These are phyloP conservation scores for Halcyon senegalensis DNA, from an alignment of 2,113 vertebrate species.

Conservation along the genomic window DNA sequence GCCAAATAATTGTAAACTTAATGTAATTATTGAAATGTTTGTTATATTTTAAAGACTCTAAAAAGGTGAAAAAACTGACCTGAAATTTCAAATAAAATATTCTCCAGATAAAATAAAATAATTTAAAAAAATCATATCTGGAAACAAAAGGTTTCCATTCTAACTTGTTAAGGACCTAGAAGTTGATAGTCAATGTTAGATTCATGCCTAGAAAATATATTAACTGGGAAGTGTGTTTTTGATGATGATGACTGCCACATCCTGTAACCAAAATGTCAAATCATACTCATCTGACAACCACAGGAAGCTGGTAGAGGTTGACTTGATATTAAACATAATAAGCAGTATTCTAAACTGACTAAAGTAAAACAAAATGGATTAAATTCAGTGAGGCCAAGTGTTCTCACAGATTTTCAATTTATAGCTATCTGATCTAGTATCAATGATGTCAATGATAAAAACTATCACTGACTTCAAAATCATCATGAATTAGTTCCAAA, in stretches of 20 bases:
- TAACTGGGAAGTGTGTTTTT: background rate
- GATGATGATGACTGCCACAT: background rate
- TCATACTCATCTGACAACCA: rapidly evolving
- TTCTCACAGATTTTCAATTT: background rate
- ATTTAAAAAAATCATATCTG: background rate
- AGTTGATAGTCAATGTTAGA: background rate
- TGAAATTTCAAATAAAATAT: background rate
- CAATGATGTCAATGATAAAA: background rate
- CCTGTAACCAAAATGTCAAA: background rate
- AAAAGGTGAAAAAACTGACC: background rate
- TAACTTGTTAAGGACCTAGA: background rate
- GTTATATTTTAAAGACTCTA: background rate
- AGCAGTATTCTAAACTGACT: background rate
- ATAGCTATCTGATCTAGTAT: background rate
- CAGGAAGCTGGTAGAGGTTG: background rate
- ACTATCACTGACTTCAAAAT: background rate
- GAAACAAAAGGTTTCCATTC: background rate
- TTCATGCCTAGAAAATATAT: background rate
- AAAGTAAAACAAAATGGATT: background rate
- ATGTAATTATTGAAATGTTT: background rate
- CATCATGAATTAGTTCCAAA: background rate
- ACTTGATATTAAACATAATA: background rate
- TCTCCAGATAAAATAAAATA: background rate
- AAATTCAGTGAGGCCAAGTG: background rate
- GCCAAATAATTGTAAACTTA: background rate